Evolutionary conservation across 2,113 vertebrate genomes (phyloP), one percentile per base, ranked within the genome.

Genomic region (Anoura caudifer): DNA sequence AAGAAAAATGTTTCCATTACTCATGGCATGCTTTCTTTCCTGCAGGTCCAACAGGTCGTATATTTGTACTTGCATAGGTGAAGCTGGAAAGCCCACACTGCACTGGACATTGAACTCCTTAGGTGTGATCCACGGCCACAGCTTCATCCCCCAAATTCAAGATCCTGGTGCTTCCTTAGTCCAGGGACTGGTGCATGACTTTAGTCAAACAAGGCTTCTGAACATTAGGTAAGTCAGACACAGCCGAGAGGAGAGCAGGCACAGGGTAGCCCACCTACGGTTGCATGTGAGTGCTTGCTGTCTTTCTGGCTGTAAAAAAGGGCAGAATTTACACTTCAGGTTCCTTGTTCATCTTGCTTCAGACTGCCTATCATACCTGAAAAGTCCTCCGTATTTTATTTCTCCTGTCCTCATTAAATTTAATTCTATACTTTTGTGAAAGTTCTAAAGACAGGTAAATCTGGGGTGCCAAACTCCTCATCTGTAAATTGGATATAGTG

Each of bases 1-100:
- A 77, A 73, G 72, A 69, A 56, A 47, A 84, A 20, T 12, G n/a
- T 88, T 96, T 92, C 80, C 72, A 56, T 96, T 90, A 43, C 94
- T 83, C 82, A 65, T 47, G 47, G 82, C 4, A 33, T 19, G 17
- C n/a, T 82, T 79, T 50, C 69, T 63, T 41, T 87, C 31, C 63
- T 85, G 22, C 75, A 84, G 22, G 47, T 11, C 14, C 90, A 83
- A 38, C 12, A 52, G 63, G 45, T 8, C 17, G 45, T 80, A 31
- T 16, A 15, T 67, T 47, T 72, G 9, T 33, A 69, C n/a, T 59
- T 76, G 7, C 17, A 1, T 14, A 67, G 77, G 31, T 47, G 36
- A 47, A 43, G 38, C 38, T 54, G 50, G 22, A 73, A 70, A 67
- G 69, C 12, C 47, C 38, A 28, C 13, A 11, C 20, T 22, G 3